Evolutionary conservation across 2,888 invertebrate genomes (phyloP), one percentile per base, ranked within the genome.

Genomic region (Bimastos eiseni): DNA sequence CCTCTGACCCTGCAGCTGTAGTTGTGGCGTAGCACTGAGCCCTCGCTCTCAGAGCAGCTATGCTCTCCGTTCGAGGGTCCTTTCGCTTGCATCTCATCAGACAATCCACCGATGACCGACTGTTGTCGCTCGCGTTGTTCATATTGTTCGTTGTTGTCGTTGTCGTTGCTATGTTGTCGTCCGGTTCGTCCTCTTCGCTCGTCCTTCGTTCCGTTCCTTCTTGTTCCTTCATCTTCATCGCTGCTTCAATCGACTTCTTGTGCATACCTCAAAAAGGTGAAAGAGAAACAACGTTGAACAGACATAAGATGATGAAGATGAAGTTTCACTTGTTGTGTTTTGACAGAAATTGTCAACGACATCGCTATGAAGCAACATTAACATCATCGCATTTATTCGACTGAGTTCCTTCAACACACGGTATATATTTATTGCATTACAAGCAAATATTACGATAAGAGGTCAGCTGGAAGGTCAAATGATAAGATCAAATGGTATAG

Each of bases 31-130:
- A 98, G 95, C 98, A 98, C 95, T 98, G 98, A 36, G 98, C 98
- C 96, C 98, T 98, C 93, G 98, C 98, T 89, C 98, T 96, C 93
- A 98, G 96, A 93, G 98, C 97, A 36, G 98, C 98, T 95, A 98
- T 98, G 95, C 98, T 98, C 96, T 98, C 98, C 95, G 98, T 98
- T 89, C 96, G 95, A 90, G 96, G 95, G 37, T 93, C 93, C 44
- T 93, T 93, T 44, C 93, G 93, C 36, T 93, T 94, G 30, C 19
- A n/a, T 33, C 83, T 86, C 36, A 84, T 91, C 30, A 84, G 91
- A n/a, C 70, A 70, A 30, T 70, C 70, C 30, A 70, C 70, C 8
- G 70, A 70, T n/a, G 70, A 70, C 11, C 70, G 70, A 70, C 70
- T 70, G 70, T 86, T 84, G 37, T 88, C 84, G 34, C n/a, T 33